phyloP scores from a whole-genome alignment of 2,797 vertebrate species.

The Dendrocincla fuliginosa region DNA sequence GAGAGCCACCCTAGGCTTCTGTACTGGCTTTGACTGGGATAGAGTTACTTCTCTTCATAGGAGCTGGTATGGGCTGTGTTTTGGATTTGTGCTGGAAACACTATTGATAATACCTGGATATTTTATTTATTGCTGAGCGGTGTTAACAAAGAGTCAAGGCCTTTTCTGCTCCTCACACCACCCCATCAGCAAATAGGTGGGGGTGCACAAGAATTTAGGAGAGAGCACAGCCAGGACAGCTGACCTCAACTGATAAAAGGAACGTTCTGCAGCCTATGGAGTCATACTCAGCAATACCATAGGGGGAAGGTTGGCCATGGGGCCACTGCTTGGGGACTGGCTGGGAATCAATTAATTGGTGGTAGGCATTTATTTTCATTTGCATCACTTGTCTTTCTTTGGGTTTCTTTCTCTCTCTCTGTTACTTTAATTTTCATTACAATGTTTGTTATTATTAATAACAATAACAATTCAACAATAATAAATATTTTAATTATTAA shows the following conservation, averaged over 20 bases:
- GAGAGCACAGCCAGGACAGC: neutral
- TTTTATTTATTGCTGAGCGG: accelerated
- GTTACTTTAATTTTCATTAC: neutral
- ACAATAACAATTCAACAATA: neutral
- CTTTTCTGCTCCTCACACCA: neutral
- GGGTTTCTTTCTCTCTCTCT: neutral
- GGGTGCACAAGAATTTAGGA: neutral
- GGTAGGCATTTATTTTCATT: neutral
- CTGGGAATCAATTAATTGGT: neutral
- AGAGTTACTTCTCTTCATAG: neutral
- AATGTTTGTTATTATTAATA: neutral
- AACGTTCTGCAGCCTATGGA: too few relatives aligned
- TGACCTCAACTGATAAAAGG: neutral
- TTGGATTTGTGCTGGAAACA: neutral
- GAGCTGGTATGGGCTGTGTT: neutral
- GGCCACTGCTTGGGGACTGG: neutral
- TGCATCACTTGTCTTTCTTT: neutral
- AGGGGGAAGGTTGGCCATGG: neutral
- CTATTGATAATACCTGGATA: neutral
- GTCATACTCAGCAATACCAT: neutral
- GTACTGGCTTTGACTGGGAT: neutral
- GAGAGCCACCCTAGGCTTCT: neutral
- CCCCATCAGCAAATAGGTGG: neutral
- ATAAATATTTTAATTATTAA: neutral
- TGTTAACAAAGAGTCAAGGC: neutral